Evolutionary conservation across 2,113 vertebrate genomes (phyloP).

Genomic region (Pseudonaja textilis): DNA sequence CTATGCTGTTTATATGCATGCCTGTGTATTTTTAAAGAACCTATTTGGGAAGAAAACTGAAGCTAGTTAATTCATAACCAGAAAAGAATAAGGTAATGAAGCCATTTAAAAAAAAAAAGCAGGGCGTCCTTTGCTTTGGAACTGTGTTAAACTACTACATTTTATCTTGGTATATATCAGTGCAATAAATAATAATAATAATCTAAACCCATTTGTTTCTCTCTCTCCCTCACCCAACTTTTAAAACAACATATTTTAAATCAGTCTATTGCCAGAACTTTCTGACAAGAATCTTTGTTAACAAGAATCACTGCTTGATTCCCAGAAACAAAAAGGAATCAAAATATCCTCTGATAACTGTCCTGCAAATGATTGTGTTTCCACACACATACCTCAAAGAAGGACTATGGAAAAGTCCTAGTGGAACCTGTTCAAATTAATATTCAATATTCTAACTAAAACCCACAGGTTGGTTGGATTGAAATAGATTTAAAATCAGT

Average conservation of each 20-base stretch:
- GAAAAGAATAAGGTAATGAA: background rate
- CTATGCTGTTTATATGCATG: background rate
- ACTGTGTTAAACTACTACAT: background rate
- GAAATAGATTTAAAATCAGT: background rate
- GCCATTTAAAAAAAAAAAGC: background rate
- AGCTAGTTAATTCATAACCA: background rate
- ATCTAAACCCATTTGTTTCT: background rate
- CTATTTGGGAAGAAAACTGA: background rate
- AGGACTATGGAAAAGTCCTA: slow-evolving; percentile 30
- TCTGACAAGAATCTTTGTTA: background rate
- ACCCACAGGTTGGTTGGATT: background rate
- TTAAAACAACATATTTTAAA: background rate
- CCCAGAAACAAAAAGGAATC: background rate
- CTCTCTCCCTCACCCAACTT: background rate
- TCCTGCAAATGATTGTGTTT: slow-evolving; percentile 50
- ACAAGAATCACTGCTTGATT: background rate
- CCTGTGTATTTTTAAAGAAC: background rate
- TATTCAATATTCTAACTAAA: background rate
- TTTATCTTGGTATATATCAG: background rate
- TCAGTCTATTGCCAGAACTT: background rate
- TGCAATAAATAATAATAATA: background rate
- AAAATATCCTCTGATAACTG: slow-evolving; percentile 1
- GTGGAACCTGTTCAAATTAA: background rate
- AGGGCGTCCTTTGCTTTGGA: background rate
- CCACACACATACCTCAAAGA: slow-evolving; percentile 55